Conservation (phyloP, 1,140 invertebrate species). For the Pantala flavescens region DNA sequence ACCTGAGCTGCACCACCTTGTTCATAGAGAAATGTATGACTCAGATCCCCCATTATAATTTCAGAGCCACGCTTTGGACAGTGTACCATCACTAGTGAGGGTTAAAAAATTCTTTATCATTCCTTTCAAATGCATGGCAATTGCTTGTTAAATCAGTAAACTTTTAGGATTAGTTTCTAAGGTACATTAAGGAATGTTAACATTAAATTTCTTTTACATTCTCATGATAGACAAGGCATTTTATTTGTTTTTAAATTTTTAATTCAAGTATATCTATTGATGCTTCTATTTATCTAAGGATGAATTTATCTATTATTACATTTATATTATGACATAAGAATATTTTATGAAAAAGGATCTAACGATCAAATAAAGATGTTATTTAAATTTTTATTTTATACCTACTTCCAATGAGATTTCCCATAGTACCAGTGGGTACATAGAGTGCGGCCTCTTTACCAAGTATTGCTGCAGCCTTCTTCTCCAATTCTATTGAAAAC, state of each 20-base stretch:
- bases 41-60: constrained; percentile 69
- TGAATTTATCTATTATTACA: neutral
- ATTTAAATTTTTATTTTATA: no score
- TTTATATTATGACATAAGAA: no score
- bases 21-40: constrained; percentile 79
- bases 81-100: constrained; percentile 68
- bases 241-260: no score
- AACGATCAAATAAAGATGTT: no score
- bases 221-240: no score
- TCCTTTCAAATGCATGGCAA: neutral
- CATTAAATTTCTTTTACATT: no score
- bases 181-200: no score
- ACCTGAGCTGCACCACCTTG: constrained; percentile 57
- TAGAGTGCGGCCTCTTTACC: constrained; percentile 85
- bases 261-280: neutral
- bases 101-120: constrained; percentile 24
- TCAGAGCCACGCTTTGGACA: constrained; percentile 75
- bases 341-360: no score
- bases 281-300: neutral
- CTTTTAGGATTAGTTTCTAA: no score
- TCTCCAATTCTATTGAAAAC: constrained; percentile 53
- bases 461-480: constrained; percentile 60
- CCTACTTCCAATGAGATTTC: constrained; percentile 82
- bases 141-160: neutral
- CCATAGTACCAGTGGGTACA: constrained; percentile 88